Conservation (phyloP, 2,113 vertebrate genomes). For the Butorides virescens region DNA sequence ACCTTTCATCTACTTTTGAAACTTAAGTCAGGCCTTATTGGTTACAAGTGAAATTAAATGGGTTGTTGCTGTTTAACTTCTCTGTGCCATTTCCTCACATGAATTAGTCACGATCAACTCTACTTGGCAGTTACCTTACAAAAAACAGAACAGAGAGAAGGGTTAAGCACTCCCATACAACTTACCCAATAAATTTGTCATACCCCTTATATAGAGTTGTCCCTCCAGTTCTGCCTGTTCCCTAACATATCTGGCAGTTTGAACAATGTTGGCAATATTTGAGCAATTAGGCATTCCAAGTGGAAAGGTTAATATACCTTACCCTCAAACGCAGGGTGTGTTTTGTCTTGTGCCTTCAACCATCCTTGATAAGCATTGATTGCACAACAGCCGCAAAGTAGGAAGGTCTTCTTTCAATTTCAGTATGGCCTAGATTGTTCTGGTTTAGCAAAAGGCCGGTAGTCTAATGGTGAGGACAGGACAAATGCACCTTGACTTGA, state of each 20-base stretch:
- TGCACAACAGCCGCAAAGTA: conserved; percentile 61
- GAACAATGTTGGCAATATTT: conserved; percentile 60
- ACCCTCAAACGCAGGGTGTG: conserved; percentile 59
- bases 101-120: conserved; percentile 54
- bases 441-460: conserved; percentile 14
- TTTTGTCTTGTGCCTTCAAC: conserved; percentile 66
- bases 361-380: conserved; percentile 50
- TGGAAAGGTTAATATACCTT: conserved; percentile 63
- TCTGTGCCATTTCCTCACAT: conserved; percentile 47
- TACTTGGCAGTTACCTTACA: conserved; percentile 28
- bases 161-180: conserved; percentile 72
- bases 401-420: conserved; percentile 69
- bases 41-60: conserved; percentile 58
- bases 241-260: conserved; percentile 57
- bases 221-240: conserved; percentile 76
- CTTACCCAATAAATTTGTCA: conserved; percentile 71
- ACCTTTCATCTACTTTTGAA: conserved; percentile 24
- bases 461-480: not conserved
- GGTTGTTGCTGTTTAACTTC: conserved; percentile 43
- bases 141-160: conserved; percentile 55
- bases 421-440: conserved; percentile 31
- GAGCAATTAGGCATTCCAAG: conserved; percentile 72
- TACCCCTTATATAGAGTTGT: conserved; percentile 77
- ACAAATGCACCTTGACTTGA: not conserved
- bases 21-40: not conserved